Conservation (phyloP, 1,140 invertebrate species). For the Leptinotarsa lineolata region DNA sequence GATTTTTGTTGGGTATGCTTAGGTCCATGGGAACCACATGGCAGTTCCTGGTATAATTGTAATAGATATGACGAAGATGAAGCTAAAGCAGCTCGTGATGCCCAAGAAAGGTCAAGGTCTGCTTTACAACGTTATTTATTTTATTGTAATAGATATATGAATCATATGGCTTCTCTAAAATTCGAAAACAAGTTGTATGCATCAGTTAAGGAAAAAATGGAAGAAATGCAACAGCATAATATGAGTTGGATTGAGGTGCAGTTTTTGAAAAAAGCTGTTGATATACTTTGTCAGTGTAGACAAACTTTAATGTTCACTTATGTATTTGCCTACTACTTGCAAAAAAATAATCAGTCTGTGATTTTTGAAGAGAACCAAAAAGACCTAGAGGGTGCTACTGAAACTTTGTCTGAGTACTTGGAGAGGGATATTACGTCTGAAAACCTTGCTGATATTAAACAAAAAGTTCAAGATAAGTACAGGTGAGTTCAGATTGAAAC, state of each 20-base stretch:
- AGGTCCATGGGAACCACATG: constrained; percentile 98
- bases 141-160: constrained; percentile 99
- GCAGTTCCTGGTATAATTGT: constrained; percentile 98
- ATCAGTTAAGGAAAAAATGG: constrained; percentile 96
- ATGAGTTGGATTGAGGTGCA: constrained; percentile 99
- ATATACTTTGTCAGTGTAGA: constrained; percentile 95
- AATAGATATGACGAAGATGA: constrained; percentile 97
- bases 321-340: constrained; percentile 98
- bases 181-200: constrained; percentile 97
- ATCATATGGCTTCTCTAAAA: constrained; percentile 98
- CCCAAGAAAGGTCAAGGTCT: constrained; percentile 91
- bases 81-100: constrained; percentile 92
- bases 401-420: constrained; percentile 95
- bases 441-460: constrained; percentile 97
- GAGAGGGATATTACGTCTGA: constrained; percentile 97
- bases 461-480: constrained; percentile 99
- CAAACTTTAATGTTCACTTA: constrained; percentile 99
- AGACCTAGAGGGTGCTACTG: constrained; percentile 95
- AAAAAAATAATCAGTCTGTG: constrained; percentile 97
- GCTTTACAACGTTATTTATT: constrained; percentile 94
- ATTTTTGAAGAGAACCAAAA: constrained; percentile 99
- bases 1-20: constrained; percentile 99
- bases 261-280: constrained; percentile 96
- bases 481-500: constrained; percentile 64
- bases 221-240: constrained; percentile 99